These are phyloP conservation scores for Montifringilla adamsi DNA, from an alignment of 2,113 vertebrate genomes.

Conservation along the genomic window DNA sequence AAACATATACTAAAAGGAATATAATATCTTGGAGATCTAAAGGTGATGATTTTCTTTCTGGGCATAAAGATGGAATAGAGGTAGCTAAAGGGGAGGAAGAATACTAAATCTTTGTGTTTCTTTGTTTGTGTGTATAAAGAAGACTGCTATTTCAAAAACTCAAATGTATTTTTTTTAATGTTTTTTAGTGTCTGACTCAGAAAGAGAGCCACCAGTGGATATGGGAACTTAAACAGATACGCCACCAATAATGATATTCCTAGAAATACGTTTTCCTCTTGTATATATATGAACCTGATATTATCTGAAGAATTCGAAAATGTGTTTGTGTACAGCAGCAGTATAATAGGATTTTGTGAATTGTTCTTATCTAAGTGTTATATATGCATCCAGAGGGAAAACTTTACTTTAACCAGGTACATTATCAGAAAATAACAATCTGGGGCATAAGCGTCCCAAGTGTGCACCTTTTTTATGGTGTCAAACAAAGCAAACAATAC, in stretches of 20 bases:
- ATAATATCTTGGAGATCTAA: neutral
- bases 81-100: neutral
- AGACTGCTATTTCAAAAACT: neutral
- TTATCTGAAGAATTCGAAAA: conserved; percentile 57
- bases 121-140: neutral
- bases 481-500: conserved; percentile 61
- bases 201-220: neutral
- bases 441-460: conserved; percentile 17
- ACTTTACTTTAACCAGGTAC: conserved; percentile 62
- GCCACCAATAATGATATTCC: conserved; percentile 37
- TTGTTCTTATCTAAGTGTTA: conserved; percentile 56
- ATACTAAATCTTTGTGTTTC: neutral
- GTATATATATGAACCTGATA: conserved; percentile 57
- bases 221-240: conserved; percentile 38
- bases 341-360: conserved; percentile 54
- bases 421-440: conserved; percentile 65
- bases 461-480: conserved; percentile 54
- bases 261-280: conserved; percentile 39
- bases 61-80: neutral
- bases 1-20: neutral
- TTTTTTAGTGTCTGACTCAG: neutral
- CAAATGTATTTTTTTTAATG: neutral
- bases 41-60: neutral
- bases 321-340: conserved; percentile 28
- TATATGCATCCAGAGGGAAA: conserved; percentile 65